A percentile compares a stretch with the other conserved stretches of the same genome.
Evolutionary conservation across 2,888 invertebrate species (phyloP).

Genomic region (Drosophila mettleri): DNA sequence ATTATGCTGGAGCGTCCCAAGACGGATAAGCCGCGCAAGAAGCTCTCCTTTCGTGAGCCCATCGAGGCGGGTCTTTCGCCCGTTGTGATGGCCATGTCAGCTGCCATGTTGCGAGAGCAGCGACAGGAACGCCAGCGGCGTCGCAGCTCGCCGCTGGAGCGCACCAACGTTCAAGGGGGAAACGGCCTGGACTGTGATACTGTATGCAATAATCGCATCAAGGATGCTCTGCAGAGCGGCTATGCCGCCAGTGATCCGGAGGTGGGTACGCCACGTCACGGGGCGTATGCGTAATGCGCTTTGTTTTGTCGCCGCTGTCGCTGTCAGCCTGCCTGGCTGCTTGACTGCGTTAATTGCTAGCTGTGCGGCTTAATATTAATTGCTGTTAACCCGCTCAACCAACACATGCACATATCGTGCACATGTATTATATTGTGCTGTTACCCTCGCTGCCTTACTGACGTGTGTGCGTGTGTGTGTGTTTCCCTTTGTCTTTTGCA

Average conservation of each 20-base stretch:
- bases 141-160: slow-evolving; percentile 78
- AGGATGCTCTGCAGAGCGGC: slow-evolving; percentile 66
- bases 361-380: slow-evolving; percentile 55
- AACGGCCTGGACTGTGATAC: slow-evolving; percentile 66
- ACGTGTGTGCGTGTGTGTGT: slow-evolving; percentile 5
- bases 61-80: slow-evolving; percentile 77
- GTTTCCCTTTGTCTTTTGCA: slow-evolving; percentile 85
- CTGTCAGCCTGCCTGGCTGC: slow-evolving; percentile 15
- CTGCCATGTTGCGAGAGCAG: slow-evolving; percentile 39
- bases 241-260: slow-evolving; percentile 63
- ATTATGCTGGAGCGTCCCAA: slow-evolving; percentile 80
- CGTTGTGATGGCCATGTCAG: slow-evolving; percentile 31
- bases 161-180: slow-evolving; percentile 21
- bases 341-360: slow-evolving; percentile 35
- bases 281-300: slow-evolving; percentile 59
- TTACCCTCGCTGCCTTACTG: slow-evolving; percentile 4
- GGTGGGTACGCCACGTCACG: slow-evolving; percentile 49
- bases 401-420: neutral
- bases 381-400: slow-evolving; percentile 16
- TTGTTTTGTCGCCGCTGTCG: slow-evolving; percentile 16
- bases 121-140: slow-evolving; percentile 61
- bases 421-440: slow-evolving; percentile 8
- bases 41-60: slow-evolving; percentile 94
- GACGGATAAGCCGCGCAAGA: slow-evolving; percentile 89
- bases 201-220: slow-evolving; percentile 73